phyloP scores from a whole-genome alignment of 2,113 vertebrate genomes.

The Spermophilus dauricus region DNA sequence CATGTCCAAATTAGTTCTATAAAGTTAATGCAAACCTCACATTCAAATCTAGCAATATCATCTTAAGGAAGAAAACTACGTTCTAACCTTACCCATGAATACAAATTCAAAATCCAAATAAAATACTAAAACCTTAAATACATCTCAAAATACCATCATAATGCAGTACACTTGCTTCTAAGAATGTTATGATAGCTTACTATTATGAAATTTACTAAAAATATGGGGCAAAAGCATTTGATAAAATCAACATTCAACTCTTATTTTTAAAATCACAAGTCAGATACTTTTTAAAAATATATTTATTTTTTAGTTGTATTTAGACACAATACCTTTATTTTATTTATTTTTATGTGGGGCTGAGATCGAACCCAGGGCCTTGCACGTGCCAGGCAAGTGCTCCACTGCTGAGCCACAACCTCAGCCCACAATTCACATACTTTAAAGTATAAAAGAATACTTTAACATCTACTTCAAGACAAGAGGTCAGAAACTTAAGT shows the following conservation, averaged over 20 bases:
- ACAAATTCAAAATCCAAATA: constrained; percentile 30
- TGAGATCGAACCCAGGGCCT: too few relatives aligned
- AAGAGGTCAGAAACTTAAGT: constrained; percentile 1
- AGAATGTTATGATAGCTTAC: not conserved
- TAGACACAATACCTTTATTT: too few relatives aligned
- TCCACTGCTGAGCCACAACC: too few relatives aligned
- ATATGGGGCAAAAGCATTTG: not conserved
- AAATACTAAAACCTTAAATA: not conserved
- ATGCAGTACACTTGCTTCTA: not conserved
- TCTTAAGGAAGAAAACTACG: not conserved
- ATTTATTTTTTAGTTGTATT: too few relatives aligned
- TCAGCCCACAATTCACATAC: not conserved
- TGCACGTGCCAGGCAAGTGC: too few relatives aligned
- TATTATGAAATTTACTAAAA: constrained; percentile 46
- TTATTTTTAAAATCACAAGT: constrained; percentile 31
- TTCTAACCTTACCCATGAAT: not conserved
- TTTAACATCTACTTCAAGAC: not conserved
- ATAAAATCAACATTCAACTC: not conserved
- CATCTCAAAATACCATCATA: not conserved
- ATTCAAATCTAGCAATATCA: constrained; percentile 20
- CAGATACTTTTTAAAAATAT: too few relatives aligned
- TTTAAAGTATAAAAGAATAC: not conserved
- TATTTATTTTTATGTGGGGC: too few relatives aligned
- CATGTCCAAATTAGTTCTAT: not conserved
- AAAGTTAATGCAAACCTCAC: not conserved